phyloP scores from a whole-genome alignment of 2,797 vertebrate genomes.

The Buphagus erythrorhynchus region DNA sequence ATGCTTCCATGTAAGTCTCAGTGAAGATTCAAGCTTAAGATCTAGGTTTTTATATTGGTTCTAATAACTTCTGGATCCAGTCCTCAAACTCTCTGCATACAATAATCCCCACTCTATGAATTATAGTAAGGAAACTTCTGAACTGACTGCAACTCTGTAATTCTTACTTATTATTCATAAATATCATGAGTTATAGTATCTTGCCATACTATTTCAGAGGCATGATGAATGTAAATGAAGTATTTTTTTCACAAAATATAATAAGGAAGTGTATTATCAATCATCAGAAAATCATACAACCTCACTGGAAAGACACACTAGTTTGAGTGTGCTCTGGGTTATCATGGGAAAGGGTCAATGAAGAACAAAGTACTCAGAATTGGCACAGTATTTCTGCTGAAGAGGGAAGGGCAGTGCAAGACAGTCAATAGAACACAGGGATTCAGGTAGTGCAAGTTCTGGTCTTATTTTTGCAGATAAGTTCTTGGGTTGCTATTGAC shows the following conservation, averaged over 20 bases:
- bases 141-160: background rate
- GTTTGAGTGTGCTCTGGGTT: background rate
- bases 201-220: background rate
- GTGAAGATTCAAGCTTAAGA: background rate
- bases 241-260: background rate
- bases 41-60: background rate
- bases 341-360: background rate
- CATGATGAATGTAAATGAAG: background rate
- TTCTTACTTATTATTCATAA: background rate
- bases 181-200: background rate
- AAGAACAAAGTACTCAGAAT: background rate
- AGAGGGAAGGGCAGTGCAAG: background rate
- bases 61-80: background rate
- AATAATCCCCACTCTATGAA: background rate
- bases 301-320: background rate
- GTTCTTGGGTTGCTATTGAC: background rate
- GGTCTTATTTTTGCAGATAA: background rate
- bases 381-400: background rate
- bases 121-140: background rate
- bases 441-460: background rate
- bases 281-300: background rate
- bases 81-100: background rate
- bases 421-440: background rate
- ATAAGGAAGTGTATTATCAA: background rate
- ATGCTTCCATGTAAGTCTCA: background rate